Evolutionary conservation across 2,888 invertebrate species (phyloP).

Genomic region (Oxystoma pomonae): DNA sequence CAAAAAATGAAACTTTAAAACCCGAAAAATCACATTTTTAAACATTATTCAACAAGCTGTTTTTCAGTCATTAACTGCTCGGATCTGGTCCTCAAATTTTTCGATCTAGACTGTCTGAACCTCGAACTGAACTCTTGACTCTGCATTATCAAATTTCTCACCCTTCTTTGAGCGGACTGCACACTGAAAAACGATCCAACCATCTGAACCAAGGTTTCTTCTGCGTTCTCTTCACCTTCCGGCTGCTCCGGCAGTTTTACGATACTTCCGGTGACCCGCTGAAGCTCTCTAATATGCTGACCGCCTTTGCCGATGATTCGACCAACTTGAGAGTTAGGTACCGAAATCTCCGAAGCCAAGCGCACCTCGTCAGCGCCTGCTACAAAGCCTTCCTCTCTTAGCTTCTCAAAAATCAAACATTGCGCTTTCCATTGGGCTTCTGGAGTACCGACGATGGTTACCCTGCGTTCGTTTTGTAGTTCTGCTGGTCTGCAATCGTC

Average conservation of each 20-base stretch:
- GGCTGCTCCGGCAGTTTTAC: background rate
- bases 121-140: background rate
- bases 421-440: background rate
- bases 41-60: background rate
- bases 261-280: background rate
- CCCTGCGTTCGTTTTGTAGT: background rate
- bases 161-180: background rate
- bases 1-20: background rate
- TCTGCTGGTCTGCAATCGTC: background rate
- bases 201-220: background rate
- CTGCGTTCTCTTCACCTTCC: constrained; percentile 51
- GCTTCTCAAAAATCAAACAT: background rate
- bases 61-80: background rate
- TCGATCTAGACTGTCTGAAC: background rate
- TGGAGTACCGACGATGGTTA: background rate
- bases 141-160: background rate
- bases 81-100: background rate
- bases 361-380: background rate
- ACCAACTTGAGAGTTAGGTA: background rate
- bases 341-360: background rate
- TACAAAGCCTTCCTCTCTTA: background rate
- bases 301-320: background rate
- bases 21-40: background rate
- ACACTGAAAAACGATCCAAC: background rate
- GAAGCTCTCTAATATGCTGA: background rate